Evolutionary conservation across 2,888 invertebrate genomes (phyloP).

Genomic region (Tetragonisca angustula): DNA sequence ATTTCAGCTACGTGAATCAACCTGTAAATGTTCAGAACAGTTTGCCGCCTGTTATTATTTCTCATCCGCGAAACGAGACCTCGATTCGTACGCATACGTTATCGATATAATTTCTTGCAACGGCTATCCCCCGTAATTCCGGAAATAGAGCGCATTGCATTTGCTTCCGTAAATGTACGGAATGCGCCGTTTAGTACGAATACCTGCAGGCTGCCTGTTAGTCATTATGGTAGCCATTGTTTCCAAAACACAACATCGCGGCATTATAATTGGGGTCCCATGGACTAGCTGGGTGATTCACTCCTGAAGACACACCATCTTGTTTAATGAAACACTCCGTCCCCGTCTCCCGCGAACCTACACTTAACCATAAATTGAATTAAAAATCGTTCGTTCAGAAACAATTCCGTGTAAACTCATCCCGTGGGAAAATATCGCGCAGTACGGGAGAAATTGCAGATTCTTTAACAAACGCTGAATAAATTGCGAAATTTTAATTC

Average conservation of each 20-base stretch:
- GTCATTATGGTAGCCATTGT: constrained; percentile 34
- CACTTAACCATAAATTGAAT: not conserved
- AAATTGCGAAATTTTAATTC: not conserved
- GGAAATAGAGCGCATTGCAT: constrained; percentile 25
- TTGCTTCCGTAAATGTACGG: constrained; percentile 49
- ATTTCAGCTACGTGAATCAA: not conserved
- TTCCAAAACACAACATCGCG: constrained; percentile 39
- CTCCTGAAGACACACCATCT: constrained; percentile 27
- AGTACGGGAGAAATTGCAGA: not conserved
- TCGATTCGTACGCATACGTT: constrained; percentile 22
- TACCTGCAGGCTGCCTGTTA: constrained; percentile 42
- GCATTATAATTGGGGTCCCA: constrained; percentile 57
- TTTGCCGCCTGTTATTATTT: constrained; percentile 15
- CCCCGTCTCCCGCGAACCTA: not conserved
- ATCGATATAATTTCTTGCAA: constrained; percentile 51
- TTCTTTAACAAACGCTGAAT: not conserved
- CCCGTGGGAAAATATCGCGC: not conserved
- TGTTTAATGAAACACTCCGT: constrained; percentile 29
- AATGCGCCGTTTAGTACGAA: constrained; percentile 45
- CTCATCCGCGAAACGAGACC: not conserved
- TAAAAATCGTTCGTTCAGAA: not conserved
- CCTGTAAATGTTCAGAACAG: not conserved
- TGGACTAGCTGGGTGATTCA: constrained; percentile 39
- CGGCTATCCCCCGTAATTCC: constrained; percentile 16
- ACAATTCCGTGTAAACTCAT: not conserved